phyloP scores from a whole-genome alignment of 2,797 vertebrate species.

The Triplophysa yarkandensis region DNA sequence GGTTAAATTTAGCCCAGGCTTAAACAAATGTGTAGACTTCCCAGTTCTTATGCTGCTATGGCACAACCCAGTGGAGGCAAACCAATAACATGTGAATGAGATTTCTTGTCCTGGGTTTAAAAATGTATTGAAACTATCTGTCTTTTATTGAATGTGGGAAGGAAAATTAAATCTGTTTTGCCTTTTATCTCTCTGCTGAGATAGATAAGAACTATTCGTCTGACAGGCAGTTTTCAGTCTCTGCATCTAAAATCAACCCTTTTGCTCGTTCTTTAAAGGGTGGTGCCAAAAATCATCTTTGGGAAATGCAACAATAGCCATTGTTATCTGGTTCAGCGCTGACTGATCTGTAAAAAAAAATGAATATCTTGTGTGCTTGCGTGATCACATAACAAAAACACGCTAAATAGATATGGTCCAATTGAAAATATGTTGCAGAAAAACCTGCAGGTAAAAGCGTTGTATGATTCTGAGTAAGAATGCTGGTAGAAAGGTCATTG shows the following conservation, averaged over 20 bases:
- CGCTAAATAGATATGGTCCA: neutral
- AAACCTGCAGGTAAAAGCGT: slow-evolving; percentile 5
- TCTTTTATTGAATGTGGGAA: neutral
- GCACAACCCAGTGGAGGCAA: neutral
- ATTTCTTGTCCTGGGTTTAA: neutral
- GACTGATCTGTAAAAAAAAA: neutral
- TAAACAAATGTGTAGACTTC: slow-evolving; percentile 20
- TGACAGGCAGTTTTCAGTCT: neutral
- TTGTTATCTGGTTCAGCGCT: neutral
- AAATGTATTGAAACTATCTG: slow-evolving; percentile 6
- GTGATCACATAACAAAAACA: slow-evolving; percentile 2
- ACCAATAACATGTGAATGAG: slow-evolving; percentile 4
- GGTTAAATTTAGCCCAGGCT: slow-evolving; percentile 15
- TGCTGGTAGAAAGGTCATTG: slow-evolving; percentile 40
- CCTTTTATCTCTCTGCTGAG: slow-evolving; percentile 5
- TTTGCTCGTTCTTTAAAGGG: neutral
- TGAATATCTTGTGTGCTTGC: neutral
- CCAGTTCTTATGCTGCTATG: neutral
- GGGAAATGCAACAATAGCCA: neutral
- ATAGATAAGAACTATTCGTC: slow-evolving; percentile 1
- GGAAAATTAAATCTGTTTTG: slow-evolving; percentile 10
- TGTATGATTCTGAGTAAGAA: neutral
- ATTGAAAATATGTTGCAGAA: neutral
- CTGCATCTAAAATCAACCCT: slow-evolving; percentile 7
- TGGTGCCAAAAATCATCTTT: neutral